A percentile compares a stretch with the other conserved stretches of the same genome.
Evolutionary conservation across 2,113 vertebrate species (phyloP).

Genomic region (Anarrhichthys ocellatus): DNA sequence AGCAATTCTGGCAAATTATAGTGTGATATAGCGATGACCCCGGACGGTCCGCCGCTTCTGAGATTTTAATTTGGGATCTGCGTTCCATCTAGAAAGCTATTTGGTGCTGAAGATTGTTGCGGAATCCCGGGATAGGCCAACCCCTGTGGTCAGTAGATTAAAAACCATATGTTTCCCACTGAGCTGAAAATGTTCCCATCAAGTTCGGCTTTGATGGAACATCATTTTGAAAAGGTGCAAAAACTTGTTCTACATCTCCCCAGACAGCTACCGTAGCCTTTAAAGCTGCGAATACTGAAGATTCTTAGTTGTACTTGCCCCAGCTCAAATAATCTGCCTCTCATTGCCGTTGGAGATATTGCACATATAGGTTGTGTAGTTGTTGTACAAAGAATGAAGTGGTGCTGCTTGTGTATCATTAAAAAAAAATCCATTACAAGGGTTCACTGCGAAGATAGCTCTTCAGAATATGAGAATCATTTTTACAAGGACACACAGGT

Average conservation of each 20-base stretch:
- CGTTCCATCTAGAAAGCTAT: constrained; percentile 3
- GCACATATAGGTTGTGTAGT: not conserved
- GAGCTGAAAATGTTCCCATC: constrained; percentile 26
- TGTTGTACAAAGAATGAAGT: not conserved
- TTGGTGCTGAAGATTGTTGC: constrained; percentile 5
- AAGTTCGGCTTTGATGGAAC: constrained; percentile 10
- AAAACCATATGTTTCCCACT: constrained; percentile 25
- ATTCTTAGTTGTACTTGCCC: not conserved
- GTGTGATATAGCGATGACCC: not conserved
- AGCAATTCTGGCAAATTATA: constrained; percentile 1
- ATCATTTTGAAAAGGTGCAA: constrained; percentile 15
- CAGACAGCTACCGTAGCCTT: not conserved
- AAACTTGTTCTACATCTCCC: not conserved
- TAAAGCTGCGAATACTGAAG: not conserved
- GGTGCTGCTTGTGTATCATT: not conserved
- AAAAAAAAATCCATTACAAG: not conserved
- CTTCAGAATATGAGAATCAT: not conserved
- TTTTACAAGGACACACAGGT: not conserved
- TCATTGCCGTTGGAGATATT: not conserved
- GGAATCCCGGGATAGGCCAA: not conserved
- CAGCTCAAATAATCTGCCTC: not conserved
- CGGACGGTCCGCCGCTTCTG: not conserved
- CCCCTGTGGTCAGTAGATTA: constrained; percentile 33
- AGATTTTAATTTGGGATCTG: constrained; percentile 1
- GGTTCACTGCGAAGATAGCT: not conserved